Percentiles rank a stretch among this genome's conserved stretches.
Conservation (phyloP, 2,888 invertebrate species). For the Oligia strigilis region DNA sequence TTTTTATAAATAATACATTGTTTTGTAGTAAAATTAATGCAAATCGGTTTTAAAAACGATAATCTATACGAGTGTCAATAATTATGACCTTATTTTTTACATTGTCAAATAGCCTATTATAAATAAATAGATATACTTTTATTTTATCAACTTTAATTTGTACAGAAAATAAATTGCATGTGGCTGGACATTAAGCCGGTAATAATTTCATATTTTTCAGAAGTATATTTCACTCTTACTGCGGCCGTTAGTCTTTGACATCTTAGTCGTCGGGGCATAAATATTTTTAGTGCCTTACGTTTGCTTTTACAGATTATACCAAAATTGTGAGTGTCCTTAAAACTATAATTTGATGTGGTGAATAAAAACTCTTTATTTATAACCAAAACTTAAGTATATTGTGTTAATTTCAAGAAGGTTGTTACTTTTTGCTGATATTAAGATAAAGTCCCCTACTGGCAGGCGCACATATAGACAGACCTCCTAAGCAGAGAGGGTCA, state of each 20-base stretch:
- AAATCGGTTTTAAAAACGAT: no score
- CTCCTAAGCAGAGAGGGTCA: neutral
- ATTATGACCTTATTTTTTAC: no score
- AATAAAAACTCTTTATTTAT: neutral
- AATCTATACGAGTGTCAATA: no score
- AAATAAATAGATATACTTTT: neutral
- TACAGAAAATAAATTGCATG: slow-evolving; percentile 29
- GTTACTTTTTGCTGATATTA: neutral
- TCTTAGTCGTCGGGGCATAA: neutral
- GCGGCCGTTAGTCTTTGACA: slow-evolving; percentile 1
- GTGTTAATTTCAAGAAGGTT: neutral
- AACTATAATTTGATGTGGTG: neutral
- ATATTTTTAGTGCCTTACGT: neutral
- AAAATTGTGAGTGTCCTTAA: neutral
- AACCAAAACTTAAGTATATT: neutral
- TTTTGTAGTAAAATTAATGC: no score
- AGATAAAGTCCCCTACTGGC: neutral
- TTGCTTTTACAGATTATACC: neutral
- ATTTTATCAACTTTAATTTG: slow-evolving; percentile 19
- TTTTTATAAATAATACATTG: no score
- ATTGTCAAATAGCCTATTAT: no score
- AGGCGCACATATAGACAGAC: neutral
- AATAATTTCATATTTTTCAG: slow-evolving; percentile 11
- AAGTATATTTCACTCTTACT: neutral
- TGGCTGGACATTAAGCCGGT: neutral